These are phyloP conservation scores for Neomorphus geoffroyi DNA, from an alignment of 2,797 vertebrate genomes.

Conservation along the genomic window DNA sequence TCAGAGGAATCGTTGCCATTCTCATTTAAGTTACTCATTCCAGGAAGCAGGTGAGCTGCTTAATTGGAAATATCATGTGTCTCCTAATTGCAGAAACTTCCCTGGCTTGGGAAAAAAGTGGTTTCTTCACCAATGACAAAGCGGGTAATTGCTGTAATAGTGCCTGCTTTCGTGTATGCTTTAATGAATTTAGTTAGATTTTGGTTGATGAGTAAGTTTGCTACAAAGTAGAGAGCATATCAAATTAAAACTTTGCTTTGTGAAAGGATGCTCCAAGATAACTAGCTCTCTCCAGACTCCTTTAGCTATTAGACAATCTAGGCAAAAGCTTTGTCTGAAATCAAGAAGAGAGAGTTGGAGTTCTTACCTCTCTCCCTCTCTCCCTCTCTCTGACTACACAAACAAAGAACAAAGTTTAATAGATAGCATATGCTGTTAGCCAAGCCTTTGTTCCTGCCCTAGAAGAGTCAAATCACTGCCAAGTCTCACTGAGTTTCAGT, in stretches of 20 bases:
- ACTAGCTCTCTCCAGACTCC: constrained; percentile 32
- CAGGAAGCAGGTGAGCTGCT: constrained; percentile 6
- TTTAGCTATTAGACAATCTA: constrained; percentile 25
- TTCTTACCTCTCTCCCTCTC: constrained; percentile 42
- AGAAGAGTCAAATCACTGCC: constrained; percentile 31
- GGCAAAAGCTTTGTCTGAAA: constrained; percentile 51
- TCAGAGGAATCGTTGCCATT: background rate
- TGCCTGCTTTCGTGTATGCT: background rate
- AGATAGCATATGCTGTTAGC: constrained; percentile 69
- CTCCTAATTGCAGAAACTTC: background rate
- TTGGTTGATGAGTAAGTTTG: constrained; percentile 1
- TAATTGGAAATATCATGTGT: constrained; percentile 3
- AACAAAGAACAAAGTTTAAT: constrained; percentile 69
- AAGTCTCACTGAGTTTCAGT: constrained; percentile 51
- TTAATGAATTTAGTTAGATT: constrained; percentile 27
- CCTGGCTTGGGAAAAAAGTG: background rate
- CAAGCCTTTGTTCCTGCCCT: constrained; percentile 43
- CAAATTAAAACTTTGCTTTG: constrained; percentile 34
- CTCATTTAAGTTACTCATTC: background rate
- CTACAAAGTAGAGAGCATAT: constrained; percentile 30
- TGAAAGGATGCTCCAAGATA: constrained; percentile 28
- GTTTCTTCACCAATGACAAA: constrained; percentile 28
- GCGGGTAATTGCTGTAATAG: background rate
- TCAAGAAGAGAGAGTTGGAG: constrained; percentile 3
- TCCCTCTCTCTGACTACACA: constrained; percentile 19